phyloP scores from a whole-genome alignment of 2,113 vertebrate genomes.

The Condylura cristata region DNA sequence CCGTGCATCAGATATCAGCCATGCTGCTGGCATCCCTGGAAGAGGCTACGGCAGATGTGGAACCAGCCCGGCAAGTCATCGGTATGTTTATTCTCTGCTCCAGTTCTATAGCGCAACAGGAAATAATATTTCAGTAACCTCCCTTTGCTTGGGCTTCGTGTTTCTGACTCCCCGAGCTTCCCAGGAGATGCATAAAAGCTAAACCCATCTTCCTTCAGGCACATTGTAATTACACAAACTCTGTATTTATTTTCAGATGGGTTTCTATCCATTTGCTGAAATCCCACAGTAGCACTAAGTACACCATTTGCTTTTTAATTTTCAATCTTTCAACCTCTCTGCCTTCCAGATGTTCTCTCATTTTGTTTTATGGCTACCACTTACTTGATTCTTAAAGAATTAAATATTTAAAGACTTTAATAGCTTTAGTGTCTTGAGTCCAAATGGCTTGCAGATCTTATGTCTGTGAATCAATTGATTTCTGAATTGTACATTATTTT shows the following conservation, averaged over 20 bases:
- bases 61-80: conserved; percentile 91
- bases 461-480: neutral
- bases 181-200: conserved; percentile 51
- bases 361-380: conserved; percentile 35
- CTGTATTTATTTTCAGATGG: conserved; percentile 46
- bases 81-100: conserved; percentile 89
- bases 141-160: conserved; percentile 44
- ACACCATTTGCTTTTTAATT: conserved; percentile 54
- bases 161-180: conserved; percentile 56
- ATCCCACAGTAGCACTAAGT: neutral
- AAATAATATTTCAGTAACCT: conserved; percentile 75
- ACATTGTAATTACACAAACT: conserved; percentile 53
- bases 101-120: conserved; percentile 59
- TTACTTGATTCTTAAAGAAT: conserved; percentile 54
- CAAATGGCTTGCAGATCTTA: neutral
- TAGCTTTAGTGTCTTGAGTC: conserved; percentile 40
- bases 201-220: conserved; percentile 48
- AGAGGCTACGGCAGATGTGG: conserved; percentile 90
- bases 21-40: conserved; percentile 92
- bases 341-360: conserved; percentile 60
- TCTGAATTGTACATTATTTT: neutral
- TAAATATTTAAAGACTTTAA: conserved; percentile 59
- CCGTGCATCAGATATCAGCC: conserved; percentile 93
- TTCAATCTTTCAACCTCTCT: conserved; percentile 30
- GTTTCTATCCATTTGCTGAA: neutral